Evolutionary conservation across 2,888 invertebrate genomes (phyloP), one percentile per base, ranked within the genome.

Genomic region (Muscina levida): DNA sequence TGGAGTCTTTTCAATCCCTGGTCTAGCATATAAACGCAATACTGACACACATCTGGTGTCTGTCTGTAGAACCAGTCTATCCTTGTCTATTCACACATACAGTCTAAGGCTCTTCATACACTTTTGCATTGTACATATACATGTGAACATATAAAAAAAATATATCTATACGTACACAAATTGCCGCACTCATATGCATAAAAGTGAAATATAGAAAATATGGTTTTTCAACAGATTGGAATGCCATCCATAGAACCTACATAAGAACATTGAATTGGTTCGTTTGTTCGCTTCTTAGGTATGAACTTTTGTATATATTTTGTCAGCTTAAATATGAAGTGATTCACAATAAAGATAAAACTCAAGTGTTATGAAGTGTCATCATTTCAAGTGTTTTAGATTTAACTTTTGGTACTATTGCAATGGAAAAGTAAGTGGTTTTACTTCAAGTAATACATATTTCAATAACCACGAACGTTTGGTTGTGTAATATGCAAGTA

Each of bases 311-410:
- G 53, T 53, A 22, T 53, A 22, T 53, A 53, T 53, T 53, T 24
- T 53, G 53, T 53, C 53, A 24, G 53, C 53, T 53, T 53, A 53
- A 24, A 53, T 72, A 59, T 39, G 22, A 68, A 78, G 57, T 67
- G 44, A 79, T 53, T 53, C 42, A 53, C 37, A 72, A 24, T 70
- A 72, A 71, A 53, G 53, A 53, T 75, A 66, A 67, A 59, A 24
- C n/a, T 71, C n/a, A 59, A 79, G 74, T 67, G 65, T 71, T 71
- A 67, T 62, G 39, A 59, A 67, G 74, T 74, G 65, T 67, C 57
- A 74, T 75, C 19, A 66, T 24, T 22, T 53, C 22, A 24, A 53
- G 53, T 22, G 53, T 53, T 53, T 53, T 53, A 22, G 53, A 53
- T 48, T 48, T 48, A 48, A 48, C 22, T 22, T 24, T 11, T 24